Conservation (phyloP, 1,140 invertebrate species). For the Pemphigus obesinymphae region DNA sequence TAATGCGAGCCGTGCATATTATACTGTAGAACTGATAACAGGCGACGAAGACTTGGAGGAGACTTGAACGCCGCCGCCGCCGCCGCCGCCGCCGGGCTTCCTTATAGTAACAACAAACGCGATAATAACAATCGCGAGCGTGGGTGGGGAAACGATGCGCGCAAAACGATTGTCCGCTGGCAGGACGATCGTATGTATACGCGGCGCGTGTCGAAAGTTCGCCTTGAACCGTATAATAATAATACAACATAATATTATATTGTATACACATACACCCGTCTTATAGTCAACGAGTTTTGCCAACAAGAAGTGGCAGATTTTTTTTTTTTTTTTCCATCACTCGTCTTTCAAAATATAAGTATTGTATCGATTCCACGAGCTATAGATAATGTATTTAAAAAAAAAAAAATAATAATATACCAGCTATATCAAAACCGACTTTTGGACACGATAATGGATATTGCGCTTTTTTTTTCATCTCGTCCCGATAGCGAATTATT, state of each 20-base stretch:
- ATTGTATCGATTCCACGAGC: background rate
- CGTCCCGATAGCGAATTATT: background rate
- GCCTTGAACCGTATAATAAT: slow-evolving; percentile 15
- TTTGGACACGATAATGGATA: background rate
- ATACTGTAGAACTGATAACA: slow-evolving; percentile 9
- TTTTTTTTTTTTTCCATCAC: background rate
- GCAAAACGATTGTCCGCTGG: background rate
- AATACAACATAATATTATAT: background rate
- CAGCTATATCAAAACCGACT: background rate
- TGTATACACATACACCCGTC: too few species aligned
- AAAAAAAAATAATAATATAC: too few species aligned
- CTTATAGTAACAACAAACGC: background rate
- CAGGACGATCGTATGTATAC: too few species aligned
- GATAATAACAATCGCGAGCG: background rate
- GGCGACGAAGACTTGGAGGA: background rate
- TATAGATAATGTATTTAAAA: too few species aligned
- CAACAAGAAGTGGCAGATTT: background rate
- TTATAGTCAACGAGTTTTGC: background rate
- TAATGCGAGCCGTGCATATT: slow-evolving; percentile 7
- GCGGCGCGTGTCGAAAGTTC: slow-evolving; percentile 19
- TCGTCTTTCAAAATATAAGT: background rate
- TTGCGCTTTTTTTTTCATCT: background rate
- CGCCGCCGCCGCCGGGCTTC: slow-evolving; percentile 1
- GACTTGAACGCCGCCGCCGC: slow-evolving; percentile 31
- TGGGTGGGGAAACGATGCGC: slow-evolving; percentile 17